phyloP scores from a whole-genome alignment of 1,140 invertebrate genomes.

The Ostrea edulis region DNA sequence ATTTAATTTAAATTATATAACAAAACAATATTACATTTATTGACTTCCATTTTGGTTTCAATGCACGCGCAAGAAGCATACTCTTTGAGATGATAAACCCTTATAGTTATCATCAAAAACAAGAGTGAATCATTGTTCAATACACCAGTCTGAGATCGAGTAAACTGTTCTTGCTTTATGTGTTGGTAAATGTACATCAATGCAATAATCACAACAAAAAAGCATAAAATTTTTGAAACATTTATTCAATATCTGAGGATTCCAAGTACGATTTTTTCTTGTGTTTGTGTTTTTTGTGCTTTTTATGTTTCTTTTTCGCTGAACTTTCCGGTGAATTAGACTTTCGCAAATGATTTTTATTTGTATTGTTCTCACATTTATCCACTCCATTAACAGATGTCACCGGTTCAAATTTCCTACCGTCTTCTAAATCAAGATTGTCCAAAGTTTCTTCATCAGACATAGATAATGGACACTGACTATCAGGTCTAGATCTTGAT shows the following conservation, averaged over 20 bases:
- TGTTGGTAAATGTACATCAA: too few relatives aligned
- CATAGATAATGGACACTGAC: not conserved
- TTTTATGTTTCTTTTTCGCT: slow-evolving; percentile 45
- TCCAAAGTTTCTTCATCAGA: not conserved
- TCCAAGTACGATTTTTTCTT: slow-evolving; percentile 15
- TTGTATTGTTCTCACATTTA: not conserved
- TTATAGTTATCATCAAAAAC: too few relatives aligned
- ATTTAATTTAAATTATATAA: too few relatives aligned
- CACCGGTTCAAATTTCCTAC: not conserved
- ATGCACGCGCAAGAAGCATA: too few relatives aligned
- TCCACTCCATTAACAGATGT: not conserved
- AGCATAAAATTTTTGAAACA: not conserved
- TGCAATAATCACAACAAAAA: not conserved
- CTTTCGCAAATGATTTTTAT: not conserved
- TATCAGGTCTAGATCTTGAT: not conserved
- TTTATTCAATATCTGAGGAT: slow-evolving; percentile 1
- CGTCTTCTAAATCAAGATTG: not conserved
- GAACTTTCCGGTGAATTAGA: slow-evolving; percentile 14
- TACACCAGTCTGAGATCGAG: too few relatives aligned
- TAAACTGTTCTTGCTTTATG: too few relatives aligned
- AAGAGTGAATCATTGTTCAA: too few relatives aligned
- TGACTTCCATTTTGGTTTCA: too few relatives aligned
- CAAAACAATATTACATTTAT: too few relatives aligned
- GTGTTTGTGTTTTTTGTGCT: slow-evolving; percentile 46
- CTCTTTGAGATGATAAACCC: too few relatives aligned